Evolutionary conservation across 2,888 invertebrate genomes (phyloP).

Genomic region (Prosopocoilus inquinatus): DNA sequence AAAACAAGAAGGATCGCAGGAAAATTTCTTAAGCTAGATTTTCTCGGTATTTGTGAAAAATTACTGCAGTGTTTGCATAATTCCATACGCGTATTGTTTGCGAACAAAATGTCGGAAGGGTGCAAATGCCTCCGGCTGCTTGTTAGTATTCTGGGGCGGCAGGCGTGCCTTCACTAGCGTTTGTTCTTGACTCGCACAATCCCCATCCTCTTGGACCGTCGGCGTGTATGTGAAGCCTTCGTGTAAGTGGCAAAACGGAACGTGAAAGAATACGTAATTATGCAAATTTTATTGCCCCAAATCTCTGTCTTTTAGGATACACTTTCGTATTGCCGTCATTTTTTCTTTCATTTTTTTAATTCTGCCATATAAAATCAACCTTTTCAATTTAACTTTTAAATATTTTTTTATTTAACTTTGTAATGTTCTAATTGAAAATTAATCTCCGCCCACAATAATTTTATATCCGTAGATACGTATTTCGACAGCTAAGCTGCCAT

Average conservation of each 20-base stretch:
- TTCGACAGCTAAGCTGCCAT: too few species aligned
- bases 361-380: too few species aligned
- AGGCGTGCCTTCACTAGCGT: conserved; percentile 20
- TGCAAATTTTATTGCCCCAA: background rate
- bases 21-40: conserved; percentile 1
- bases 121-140: conserved; percentile 34
- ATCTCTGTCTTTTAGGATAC: background rate
- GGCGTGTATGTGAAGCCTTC: background rate
- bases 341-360: too few species aligned
- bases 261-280: conserved; percentile 3
- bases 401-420: too few species aligned
- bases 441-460: too few species aligned
- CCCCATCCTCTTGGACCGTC: background rate
- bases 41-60: conserved; percentile 26
- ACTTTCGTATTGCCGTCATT: too few species aligned
- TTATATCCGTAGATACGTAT: too few species aligned
- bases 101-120: conserved; percentile 34
- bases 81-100: conserved; percentile 37
- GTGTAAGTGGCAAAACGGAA: background rate
- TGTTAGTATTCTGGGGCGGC: conserved; percentile 36
- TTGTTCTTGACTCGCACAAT: conserved; percentile 19
- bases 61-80: conserved; percentile 37
- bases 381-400: too few species aligned
- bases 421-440: too few species aligned
- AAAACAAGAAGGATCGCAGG: too few species aligned